Conservation (phyloP, 2,797 vertebrate genomes). For the Urocyon cinereoargenteus region DNA sequence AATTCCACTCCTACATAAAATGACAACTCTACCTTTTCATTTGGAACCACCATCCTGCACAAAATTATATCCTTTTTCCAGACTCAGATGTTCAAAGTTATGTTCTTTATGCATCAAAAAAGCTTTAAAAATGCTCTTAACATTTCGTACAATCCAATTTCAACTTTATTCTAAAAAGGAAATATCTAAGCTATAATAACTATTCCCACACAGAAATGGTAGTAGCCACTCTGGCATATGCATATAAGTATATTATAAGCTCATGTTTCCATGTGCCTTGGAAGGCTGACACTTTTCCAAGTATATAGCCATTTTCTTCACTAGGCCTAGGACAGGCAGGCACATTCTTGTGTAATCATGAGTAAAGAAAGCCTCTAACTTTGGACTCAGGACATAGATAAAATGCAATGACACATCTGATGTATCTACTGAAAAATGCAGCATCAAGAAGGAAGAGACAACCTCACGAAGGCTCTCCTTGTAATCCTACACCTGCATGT, state of each 20-base stretch:
- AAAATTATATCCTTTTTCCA: conserved; percentile 49
- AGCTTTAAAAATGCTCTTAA: conserved; percentile 32
- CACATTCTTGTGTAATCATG: not conserved
- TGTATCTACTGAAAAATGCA: not conserved
- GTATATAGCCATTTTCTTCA: not conserved
- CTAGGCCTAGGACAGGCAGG: not conserved
- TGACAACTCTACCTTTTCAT: not conserved
- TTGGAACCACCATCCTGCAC: not conserved
- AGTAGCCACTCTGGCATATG: not conserved
- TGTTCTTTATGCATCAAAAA: conserved; percentile 39
- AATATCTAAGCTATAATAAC: not conserved
- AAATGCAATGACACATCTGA: not conserved
- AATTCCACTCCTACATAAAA: not conserved
- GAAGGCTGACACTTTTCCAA: not conserved
- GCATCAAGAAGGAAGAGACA: accelerated
- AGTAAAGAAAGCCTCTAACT: not conserved
- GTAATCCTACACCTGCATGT: not conserved
- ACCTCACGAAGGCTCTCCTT: accelerated
- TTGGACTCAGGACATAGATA: not conserved
- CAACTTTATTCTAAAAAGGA: conserved; percentile 28
- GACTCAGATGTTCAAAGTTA: conserved; percentile 18
- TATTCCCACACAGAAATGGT: not conserved
- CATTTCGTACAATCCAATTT: not conserved
- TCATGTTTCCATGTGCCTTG: not conserved
- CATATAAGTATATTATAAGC: not conserved